phyloP scores from a whole-genome alignment of 2,113 vertebrate genomes.

The human region DNA sequence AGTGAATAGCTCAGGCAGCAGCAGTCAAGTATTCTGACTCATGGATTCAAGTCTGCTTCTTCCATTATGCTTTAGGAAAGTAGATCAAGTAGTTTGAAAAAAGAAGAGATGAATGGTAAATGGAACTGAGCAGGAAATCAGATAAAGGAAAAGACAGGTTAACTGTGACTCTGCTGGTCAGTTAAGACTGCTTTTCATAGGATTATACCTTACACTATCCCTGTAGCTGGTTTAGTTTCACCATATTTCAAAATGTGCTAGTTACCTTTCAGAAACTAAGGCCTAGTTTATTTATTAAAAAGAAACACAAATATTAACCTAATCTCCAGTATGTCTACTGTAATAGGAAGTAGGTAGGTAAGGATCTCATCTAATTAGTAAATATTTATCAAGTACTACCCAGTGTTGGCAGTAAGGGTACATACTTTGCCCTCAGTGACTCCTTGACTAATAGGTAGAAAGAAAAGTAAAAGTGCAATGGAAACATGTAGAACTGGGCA shows the following conservation, averaged over 20 bases:
- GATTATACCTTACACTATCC: neutral
- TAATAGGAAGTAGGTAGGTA: neutral
- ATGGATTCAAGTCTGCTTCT: neutral
- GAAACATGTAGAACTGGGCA: neutral
- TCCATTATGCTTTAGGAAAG: neutral
- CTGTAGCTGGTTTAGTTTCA: neutral
- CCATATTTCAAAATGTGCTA: neutral
- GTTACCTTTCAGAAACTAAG: constrained; percentile 31
- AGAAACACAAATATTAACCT: neutral
- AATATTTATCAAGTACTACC: neutral
- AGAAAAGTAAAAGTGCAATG: neutral
- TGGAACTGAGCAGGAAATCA: constrained; percentile 21
- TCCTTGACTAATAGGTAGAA: neutral
- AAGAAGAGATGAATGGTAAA: neutral
- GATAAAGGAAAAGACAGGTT: neutral
- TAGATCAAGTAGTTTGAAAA: neutral
- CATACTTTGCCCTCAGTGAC: neutral
- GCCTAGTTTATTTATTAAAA: neutral
- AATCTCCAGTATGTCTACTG: neutral
- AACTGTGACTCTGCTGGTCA: neutral
- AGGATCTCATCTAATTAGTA: neutral
- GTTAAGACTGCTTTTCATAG: neutral
- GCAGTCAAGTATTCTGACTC: neutral
- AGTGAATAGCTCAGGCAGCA: neutral
- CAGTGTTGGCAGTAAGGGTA: neutral